Percentiles rank a stretch among this genome's conserved stretches.
These are phyloP conservation scores for Chrysocyon brachyurus DNA, from an alignment of 2,797 vertebrate genomes.

Conservation along the genomic window DNA sequence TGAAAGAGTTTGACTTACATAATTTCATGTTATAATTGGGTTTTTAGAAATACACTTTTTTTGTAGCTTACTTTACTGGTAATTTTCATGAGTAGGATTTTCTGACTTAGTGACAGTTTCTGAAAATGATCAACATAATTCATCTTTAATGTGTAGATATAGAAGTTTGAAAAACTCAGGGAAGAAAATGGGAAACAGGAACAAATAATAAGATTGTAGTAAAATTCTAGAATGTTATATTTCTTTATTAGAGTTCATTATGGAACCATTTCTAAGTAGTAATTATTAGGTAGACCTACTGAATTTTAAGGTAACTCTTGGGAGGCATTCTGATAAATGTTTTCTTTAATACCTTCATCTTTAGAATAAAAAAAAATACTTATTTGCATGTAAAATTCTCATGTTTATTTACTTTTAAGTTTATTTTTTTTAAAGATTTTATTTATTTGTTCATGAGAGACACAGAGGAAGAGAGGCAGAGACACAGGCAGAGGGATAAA, in stretches of 20 bases:
- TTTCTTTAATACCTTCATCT: background rate
- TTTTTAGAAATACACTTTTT: conserved; percentile 56
- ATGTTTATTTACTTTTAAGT: too few species aligned
- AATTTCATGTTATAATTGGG: conserved; percentile 19
- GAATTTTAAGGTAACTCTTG: conserved; percentile 48
- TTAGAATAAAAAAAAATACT: conserved; percentile 26
- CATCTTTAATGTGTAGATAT: background rate
- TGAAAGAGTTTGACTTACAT: conserved; percentile 24
- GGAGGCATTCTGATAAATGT: conserved; percentile 21
- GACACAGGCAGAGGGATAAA: too few species aligned
- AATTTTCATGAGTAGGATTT: conserved; percentile 11
- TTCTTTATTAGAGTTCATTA: background rate
- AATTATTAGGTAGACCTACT: background rate
- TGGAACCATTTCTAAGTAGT: background rate
- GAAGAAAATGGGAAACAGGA: background rate
- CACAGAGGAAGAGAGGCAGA: too few species aligned
- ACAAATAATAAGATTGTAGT: background rate
- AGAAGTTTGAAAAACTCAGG: background rate
- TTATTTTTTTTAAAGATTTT: too few species aligned
- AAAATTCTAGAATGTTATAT: background rate
- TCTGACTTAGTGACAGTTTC: conserved; percentile 14
- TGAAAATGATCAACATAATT: conserved; percentile 47
- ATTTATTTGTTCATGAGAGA: too few species aligned
- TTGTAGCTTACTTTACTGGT: background rate
- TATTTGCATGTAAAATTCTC: conserved; percentile 6